Conservation (phyloP, 2,888 invertebrate species). For the Fissipunctia ypsillon region DNA sequence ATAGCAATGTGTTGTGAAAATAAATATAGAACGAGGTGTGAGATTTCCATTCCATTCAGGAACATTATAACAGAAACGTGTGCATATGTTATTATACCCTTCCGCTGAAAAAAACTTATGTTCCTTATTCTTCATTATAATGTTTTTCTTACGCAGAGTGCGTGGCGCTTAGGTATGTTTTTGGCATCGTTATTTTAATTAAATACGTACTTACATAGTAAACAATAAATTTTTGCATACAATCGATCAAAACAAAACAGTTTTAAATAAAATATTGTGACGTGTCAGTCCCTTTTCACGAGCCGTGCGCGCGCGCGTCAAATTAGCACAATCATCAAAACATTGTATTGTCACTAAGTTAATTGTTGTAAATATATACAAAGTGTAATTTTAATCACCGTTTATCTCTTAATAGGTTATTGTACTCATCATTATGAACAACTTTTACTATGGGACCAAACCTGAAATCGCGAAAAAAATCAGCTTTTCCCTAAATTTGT, state of each 20-base stretch:
- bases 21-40: slow-evolving; percentile 67
- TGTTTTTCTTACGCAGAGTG: neutral
- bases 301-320: neutral
- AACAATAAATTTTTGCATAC: slow-evolving; percentile 25
- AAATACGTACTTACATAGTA: neutral
- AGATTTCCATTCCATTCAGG: slow-evolving; percentile 60
- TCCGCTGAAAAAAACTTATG: neutral
- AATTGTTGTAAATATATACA: too few species aligned
- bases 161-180: neutral
- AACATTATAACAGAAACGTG: slow-evolving; percentile 51
- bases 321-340: slow-evolving; percentile 4
- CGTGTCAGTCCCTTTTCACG: neutral
- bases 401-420: too few species aligned
- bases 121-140: neutral
- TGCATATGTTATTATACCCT: slow-evolving; percentile 20
- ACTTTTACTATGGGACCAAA: too few species aligned
- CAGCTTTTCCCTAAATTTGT: too few species aligned
- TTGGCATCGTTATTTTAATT: slow-evolving; percentile 17
- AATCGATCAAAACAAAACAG: slow-evolving; percentile 32
- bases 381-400: too few species aligned
- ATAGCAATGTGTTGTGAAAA: slow-evolving; percentile 60
- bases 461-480: too few species aligned
- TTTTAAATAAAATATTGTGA: slow-evolving; percentile 3
- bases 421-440: too few species aligned
- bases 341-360: too few species aligned